A percentile compares a stretch with the other conserved stretches of the same genome.
These are phyloP conservation scores for Opisthocomus hoazin DNA, from an alignment of 2,113 vertebrate species.

Conservation along the genomic window DNA sequence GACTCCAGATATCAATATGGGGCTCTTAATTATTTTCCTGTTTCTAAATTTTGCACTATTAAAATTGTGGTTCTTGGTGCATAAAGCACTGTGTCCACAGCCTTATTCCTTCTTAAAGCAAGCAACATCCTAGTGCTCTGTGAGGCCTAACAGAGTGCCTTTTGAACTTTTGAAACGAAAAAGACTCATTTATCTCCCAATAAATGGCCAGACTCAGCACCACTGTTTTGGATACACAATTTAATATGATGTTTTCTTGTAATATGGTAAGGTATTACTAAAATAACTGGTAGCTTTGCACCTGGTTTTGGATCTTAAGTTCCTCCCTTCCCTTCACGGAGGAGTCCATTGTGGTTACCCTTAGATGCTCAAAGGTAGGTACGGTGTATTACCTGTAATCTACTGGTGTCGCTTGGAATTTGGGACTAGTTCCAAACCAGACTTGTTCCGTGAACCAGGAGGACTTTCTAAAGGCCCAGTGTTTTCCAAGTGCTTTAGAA, in stretches of 20 bases:
- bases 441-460: neutral
- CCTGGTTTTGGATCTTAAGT: neutral
- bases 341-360: neutral
- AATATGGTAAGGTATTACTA: neutral
- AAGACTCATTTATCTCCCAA: neutral
- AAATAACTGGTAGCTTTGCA: neutral
- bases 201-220: neutral
- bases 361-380: neutral
- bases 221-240: neutral
- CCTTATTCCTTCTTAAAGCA: neutral
- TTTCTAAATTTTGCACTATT: neutral
- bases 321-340: neutral
- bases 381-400: neutral
- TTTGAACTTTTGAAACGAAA: neutral
- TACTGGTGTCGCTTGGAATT: neutral
- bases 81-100: neutral
- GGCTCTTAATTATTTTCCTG: neutral
- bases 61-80: neutral
- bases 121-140: neutral
- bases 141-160: neutral
- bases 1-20: neutral
- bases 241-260: neutral
- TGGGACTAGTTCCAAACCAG: neutral
- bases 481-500: neutral
- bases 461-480: neutral